Evolutionary conservation across 2,888 invertebrate species (phyloP).

Genomic region (Sialis fuliginosa): DNA sequence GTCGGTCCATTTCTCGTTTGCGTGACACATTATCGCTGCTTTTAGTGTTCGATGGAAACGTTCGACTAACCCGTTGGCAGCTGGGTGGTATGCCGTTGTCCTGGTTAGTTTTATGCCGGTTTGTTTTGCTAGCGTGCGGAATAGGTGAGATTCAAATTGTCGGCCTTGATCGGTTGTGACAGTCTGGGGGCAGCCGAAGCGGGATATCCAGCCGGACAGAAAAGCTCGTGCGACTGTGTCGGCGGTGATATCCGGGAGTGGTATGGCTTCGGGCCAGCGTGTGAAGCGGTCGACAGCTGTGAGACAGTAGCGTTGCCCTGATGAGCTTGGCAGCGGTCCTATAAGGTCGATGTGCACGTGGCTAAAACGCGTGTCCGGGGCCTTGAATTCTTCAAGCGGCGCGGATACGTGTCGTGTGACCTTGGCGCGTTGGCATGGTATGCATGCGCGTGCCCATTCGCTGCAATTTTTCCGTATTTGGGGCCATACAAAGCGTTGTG

Average conservation of each 20-base stretch:
- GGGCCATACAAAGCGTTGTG: slow-evolving; percentile 12
- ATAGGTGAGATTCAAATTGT: slow-evolving; percentile 13
- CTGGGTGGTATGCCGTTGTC: slow-evolving; percentile 11
- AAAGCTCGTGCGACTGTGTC: slow-evolving; percentile 12
- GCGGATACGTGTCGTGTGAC: slow-evolving; percentile 8
- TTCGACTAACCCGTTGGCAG: slow-evolving; percentile 15
- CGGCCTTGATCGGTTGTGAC: slow-evolving; percentile 12
- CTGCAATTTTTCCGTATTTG: slow-evolving; percentile 8
- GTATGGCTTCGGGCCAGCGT: no score
- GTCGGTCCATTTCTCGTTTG: no score
- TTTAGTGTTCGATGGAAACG: slow-evolving; percentile 14
- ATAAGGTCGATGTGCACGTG: no score
- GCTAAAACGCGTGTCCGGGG: slow-evolving; percentile 3
- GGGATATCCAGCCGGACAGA: slow-evolving; percentile 12
- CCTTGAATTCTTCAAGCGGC: background rate
- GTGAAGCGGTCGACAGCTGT: no score
- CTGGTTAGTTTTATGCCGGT: slow-evolving; percentile 8
- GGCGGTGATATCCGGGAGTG: slow-evolving; percentile 12
- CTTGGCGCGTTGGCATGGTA: slow-evolving; percentile 11
- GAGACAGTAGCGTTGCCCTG: no score
- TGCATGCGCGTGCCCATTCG: slow-evolving; percentile 9
- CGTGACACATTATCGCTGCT: no score
- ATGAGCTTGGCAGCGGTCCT: no score
- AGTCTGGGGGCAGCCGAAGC: slow-evolving; percentile 10
- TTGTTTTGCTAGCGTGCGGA: slow-evolving; percentile 6